These are phyloP conservation scores for Gnathonemus longibarbis DNA, from an alignment of 2,113 vertebrate genomes.

Conservation along the genomic window DNA sequence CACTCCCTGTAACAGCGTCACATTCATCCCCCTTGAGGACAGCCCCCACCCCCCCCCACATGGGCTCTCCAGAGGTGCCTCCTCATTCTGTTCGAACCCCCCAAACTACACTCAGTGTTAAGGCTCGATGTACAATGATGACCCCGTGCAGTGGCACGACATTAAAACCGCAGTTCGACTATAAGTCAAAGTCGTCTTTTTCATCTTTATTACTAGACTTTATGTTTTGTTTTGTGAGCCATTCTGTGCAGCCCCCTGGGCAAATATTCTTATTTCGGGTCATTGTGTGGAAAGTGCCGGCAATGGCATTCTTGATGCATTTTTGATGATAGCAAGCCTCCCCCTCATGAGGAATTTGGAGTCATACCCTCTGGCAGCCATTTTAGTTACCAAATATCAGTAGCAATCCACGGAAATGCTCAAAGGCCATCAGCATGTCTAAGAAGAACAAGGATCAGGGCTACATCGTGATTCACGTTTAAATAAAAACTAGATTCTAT, in stretches of 20 bases:
- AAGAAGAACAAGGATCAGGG: neutral
- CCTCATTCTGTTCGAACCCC: neutral
- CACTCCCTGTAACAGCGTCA: neutral
- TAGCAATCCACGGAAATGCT: neutral
- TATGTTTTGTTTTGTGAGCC: neutral
- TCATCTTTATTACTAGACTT: neutral
- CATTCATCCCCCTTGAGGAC: neutral
- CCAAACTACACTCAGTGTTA: neutral
- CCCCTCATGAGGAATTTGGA: neutral
- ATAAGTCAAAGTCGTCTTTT: slow-evolving; percentile 1
- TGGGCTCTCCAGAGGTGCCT: neutral
- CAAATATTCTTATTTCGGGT: neutral
- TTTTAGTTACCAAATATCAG: slow-evolving; percentile 13
- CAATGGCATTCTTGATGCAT: slow-evolving; percentile 15
- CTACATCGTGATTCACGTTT: neutral
- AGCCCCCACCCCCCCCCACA: neutral
- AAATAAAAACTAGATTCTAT: neutral
- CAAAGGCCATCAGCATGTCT: neutral
- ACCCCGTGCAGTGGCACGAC: neutral
- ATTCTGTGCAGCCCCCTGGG: neutral
- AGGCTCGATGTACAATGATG: neutral
- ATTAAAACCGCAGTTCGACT: neutral
- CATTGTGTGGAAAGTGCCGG: neutral
- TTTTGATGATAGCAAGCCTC: slow-evolving; percentile 12
- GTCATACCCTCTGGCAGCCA: slow-evolving; percentile 6